These are phyloP conservation scores for Ceratosolen solmsi DNA, from an alignment of 1,140 invertebrate genomes.

Conservation along the genomic window DNA sequence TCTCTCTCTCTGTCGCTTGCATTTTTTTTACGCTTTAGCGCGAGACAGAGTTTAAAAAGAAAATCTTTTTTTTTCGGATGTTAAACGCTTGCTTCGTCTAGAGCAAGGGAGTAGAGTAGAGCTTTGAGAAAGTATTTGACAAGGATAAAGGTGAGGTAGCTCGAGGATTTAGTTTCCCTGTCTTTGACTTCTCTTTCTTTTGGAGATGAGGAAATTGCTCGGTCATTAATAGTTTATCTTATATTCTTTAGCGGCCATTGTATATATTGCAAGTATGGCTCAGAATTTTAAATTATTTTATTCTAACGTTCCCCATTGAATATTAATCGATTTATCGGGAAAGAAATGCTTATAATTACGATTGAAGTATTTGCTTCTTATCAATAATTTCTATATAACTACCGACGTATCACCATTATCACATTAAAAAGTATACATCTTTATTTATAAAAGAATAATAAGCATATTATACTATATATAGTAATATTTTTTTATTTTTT, in stretches of 20 bases:
- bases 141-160: conserved; percentile 4
- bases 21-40: conserved; percentile 36
- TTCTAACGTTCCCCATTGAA: neutral
- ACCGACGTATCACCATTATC: neutral
- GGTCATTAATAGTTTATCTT: neutral
- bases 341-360: neutral
- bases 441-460: no score
- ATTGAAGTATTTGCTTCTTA: neutral
- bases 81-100: conserved; percentile 8
- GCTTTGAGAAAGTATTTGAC: neutral
- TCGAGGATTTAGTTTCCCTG: conserved; percentile 9
- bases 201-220: neutral
- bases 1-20: neutral
- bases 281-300: neutral
- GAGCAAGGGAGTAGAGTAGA: neutral
- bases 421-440: no score
- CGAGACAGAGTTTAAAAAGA: conserved; percentile 11
- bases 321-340: neutral
- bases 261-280: neutral
- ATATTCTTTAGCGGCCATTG: neutral
- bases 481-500: no score
- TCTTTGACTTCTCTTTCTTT: neutral
- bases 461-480: no score
- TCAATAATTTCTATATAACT: neutral
- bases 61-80: conserved; percentile 20